Base-by-base conservation (phyloP, 2,113 vertebrate genomes). In the Laticauda colubrina region DNA sequence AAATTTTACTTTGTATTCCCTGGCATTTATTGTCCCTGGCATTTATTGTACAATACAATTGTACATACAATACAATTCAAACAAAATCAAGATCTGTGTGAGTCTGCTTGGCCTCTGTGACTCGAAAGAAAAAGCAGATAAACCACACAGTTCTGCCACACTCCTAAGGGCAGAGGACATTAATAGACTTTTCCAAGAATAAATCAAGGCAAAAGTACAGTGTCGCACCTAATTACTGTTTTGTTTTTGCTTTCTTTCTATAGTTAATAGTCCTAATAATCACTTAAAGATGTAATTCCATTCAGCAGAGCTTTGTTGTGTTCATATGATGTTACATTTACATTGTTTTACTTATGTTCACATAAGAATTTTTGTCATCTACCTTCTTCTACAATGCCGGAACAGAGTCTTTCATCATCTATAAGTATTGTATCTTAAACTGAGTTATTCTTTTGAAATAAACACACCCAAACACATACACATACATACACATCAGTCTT, bases 51-150 rank as follows among this genome's bases (percentile, higher is more conserved):
- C 34, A 1, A 8, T 15, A 34, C 39, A 51, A 43, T 2, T 89
- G 4, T 45, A 81, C 0, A n/a, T 39, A 39, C 34, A 1, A 8
- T 15, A 34, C 39, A 51, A 43, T 2, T 89, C 69, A 89, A 57
- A 85, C 39, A 85, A 53, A 61, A 34, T 20, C n/a, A 59, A 51
- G 20, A 85, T 85, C 69, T 53, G 54, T 39, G 29, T 51, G 54
- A 93, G 12, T 45, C 12, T 89, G 34, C 45, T 56, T 69, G 29
- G 59, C 21, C 3, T 75, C 12, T 7, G 8, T 57, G 54, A 81
- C 29, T 43, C 93, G 29, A 91, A 91, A 24, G 54, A 57, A 56
- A 91, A 29, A 53, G 34, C 86, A 91, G 39, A 89, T 57, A 89
- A 85, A 91, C 54, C 56, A 15, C 91, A 91, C 45, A 89, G 29